A percentile compares a stretch with the other conserved stretches of the same genome.
Conservation (phyloP, 1,140 invertebrate species). For the Heliconius nattereri region DNA sequence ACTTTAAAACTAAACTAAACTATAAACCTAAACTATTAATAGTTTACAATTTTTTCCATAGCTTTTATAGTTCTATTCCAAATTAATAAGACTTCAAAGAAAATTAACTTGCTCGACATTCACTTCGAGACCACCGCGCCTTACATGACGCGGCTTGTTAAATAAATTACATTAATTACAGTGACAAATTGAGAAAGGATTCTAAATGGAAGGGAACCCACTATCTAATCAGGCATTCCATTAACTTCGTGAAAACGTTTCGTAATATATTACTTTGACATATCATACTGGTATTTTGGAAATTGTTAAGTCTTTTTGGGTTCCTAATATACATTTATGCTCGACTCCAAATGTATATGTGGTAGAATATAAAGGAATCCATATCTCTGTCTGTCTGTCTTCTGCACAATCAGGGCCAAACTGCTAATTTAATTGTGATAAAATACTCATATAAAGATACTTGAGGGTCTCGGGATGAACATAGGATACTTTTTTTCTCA, state of each 20-base stretch:
- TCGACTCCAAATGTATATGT: too few relatives aligned
- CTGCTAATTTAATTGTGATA: too few relatives aligned
- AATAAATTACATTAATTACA: conserved; percentile 17
- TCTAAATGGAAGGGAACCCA: conserved; percentile 14
- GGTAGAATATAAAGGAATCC: too few relatives aligned
- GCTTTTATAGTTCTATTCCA: not conserved
- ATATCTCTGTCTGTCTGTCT: too few relatives aligned
- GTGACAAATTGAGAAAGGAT: conserved; percentile 14
- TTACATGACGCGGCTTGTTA: conserved; percentile 13
- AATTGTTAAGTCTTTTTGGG: too few relatives aligned
- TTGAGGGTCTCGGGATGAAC: too few relatives aligned
- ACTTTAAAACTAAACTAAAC: too few relatives aligned
- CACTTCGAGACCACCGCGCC: conserved; percentile 6
- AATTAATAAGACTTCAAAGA: not conserved
- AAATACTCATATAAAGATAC: too few relatives aligned
- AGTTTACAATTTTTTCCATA: not conserved
- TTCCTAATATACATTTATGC: too few relatives aligned
- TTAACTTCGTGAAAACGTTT: not conserved
- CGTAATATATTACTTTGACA: not conserved
- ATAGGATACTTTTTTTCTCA: too few relatives aligned
- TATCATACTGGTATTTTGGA: not conserved
- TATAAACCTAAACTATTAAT: too few relatives aligned
- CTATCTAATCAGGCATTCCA: conserved; percentile 1
- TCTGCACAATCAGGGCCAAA: too few relatives aligned
- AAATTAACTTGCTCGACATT: not conserved